phyloP scores from a whole-genome alignment of 2,113 vertebrate genomes.

The Neotragus moschatus region DNA sequence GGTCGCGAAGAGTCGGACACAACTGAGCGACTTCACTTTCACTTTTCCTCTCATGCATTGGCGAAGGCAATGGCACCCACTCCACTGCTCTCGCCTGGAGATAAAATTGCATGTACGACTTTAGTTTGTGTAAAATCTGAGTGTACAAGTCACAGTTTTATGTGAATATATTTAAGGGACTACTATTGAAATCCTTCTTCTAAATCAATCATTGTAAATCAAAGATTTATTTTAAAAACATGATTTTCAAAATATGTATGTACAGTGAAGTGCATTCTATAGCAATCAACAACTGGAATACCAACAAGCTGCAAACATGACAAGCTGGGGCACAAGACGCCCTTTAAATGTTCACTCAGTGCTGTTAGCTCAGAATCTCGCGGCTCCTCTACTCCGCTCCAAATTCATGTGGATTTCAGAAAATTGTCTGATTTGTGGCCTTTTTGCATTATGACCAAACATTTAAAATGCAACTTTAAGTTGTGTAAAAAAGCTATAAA shows the following conservation, averaged over 20 bases:
- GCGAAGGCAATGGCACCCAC: too few species aligned
- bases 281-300: neutral
- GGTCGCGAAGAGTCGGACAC: too few species aligned
- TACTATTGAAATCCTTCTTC: neutral
- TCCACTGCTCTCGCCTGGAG: too few species aligned
- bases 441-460: neutral
- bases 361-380: accelerated
- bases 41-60: too few species aligned
- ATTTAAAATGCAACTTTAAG: neutral
- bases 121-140: neutral
- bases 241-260: neutral
- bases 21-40: too few species aligned
- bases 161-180: neutral
- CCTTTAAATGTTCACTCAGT: accelerated
- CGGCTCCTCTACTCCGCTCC: accelerated
- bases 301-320: neutral
- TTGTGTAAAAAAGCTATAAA: neutral
- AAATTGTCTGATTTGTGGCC: accelerated
- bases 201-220: neutral
- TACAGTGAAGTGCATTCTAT: neutral
- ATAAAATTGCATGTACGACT: neutral
- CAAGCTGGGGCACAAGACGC: accelerated
- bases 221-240: neutral
- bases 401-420: neutral
- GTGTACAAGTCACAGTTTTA: neutral